phyloP scores from a whole-genome alignment of 2,113 vertebrate species.

The Cyprinodon brontotheroides region DNA sequence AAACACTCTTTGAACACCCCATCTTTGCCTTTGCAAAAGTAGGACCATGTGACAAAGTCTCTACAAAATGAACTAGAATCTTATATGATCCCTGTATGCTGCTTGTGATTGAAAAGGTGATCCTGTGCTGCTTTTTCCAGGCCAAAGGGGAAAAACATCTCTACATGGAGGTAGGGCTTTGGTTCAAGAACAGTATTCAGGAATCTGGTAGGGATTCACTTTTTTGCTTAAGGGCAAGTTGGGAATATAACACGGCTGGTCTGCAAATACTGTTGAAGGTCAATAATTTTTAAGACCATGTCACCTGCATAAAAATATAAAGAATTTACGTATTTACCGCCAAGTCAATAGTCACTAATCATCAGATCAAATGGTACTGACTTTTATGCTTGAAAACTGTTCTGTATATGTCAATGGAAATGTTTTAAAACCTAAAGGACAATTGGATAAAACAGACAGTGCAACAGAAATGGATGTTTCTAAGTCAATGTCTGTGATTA shows the following conservation, averaged over 20 bases:
- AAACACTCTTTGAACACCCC: slow-evolving; percentile 17
- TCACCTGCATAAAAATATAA: not conserved
- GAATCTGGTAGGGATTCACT: slow-evolving; percentile 10
- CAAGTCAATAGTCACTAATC: not conserved
- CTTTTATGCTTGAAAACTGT: not conserved
- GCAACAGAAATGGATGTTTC: no score
- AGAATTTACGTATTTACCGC: not conserved
- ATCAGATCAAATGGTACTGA: not conserved
- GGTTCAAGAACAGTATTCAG: slow-evolving; percentile 23
- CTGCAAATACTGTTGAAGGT: slow-evolving; percentile 6
- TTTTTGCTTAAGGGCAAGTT: slow-evolving; percentile 19
- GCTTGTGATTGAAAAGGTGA: slow-evolving; percentile 12
- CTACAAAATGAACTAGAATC: slow-evolving; percentile 34
- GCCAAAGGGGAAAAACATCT: slow-evolving; percentile 2
- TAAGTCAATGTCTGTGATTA: no score
- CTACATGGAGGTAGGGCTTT: slow-evolving; percentile 24
- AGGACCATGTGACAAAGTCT: slow-evolving; percentile 24
- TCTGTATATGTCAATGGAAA: no score
- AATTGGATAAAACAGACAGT: no score
- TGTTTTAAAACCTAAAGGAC: no score
- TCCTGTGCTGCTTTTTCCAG: slow-evolving; percentile 7
- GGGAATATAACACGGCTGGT: not conserved
- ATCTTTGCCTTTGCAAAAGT: slow-evolving; percentile 28
- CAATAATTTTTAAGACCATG: not conserved
- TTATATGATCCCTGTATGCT: slow-evolving; percentile 37